Conservation (phyloP, 1,140 invertebrate genomes). For the Cherax quadricarinatus region DNA sequence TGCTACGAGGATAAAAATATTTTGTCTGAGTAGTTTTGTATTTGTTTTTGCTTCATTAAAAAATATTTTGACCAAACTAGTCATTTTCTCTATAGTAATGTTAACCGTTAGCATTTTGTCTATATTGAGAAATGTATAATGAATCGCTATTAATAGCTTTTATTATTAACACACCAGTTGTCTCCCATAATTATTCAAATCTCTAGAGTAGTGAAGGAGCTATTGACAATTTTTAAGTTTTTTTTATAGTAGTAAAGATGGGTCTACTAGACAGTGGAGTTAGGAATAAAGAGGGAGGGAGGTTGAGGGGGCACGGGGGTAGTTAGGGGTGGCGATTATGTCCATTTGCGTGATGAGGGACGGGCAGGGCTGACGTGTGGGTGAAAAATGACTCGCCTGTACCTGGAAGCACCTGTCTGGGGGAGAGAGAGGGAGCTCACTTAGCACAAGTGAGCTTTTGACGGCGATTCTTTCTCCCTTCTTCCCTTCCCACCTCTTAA, state of each 20-base stretch:
- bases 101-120: no score
- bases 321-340: conserved; percentile 40
- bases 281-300: background rate
- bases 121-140: no score
- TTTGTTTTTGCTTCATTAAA: no score
- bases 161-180: no score
- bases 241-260: background rate
- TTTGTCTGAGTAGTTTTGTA: no score
- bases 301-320: background rate
- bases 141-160: no score
- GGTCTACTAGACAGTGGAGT: background rate
- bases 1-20: no score
- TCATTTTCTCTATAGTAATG: no score
- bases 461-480: conserved; percentile 7
- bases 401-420: conserved; percentile 2
- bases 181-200: no score
- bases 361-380: conserved; percentile 29
- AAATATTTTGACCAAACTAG: no score
- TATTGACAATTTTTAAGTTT: background rate
- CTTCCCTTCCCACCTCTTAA: background rate
- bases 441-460: background rate
- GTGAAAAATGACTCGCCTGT: conserved; percentile 53
- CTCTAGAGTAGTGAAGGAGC: background rate
- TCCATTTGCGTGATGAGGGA: conserved; percentile 62
- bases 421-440: background rate